Evolutionary conservation across 2,888 invertebrate species (phyloP).

Genomic region (Gastrophysa polygoni): DNA sequence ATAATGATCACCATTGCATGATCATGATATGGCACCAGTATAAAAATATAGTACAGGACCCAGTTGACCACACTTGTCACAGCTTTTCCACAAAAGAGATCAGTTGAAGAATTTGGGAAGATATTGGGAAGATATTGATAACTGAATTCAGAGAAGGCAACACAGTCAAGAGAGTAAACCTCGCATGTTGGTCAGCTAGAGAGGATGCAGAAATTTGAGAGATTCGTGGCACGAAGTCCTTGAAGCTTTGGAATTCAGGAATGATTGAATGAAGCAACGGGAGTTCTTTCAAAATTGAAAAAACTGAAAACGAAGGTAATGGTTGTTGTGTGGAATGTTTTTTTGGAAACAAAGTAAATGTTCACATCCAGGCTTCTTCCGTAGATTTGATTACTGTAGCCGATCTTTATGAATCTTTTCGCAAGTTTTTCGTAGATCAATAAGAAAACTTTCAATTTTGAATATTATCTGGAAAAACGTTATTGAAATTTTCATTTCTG

Average conservation of each 20-base stretch:
- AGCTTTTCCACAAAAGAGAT: no score
- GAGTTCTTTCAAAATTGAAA: background rate
- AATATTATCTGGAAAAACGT: conserved; percentile 15
- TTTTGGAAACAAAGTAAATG: conserved; percentile 9
- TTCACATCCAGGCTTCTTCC: background rate
- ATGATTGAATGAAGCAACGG: conserved; percentile 6
- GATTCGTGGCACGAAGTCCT: conserved; percentile 24
- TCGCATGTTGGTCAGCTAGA: conserved; percentile 25
- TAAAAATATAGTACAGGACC: no score
- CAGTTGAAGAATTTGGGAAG: no score
- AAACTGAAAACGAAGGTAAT: conserved; percentile 5
- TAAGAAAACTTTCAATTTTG: conserved; percentile 17
- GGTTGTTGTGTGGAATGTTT: conserved; percentile 10
- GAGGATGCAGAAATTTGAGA: conserved; percentile 23
- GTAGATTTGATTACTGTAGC: background rate
- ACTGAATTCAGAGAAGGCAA: background rate
- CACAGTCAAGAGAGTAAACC: conserved; percentile 9
- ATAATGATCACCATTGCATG: no score
- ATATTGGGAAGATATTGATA: conserved; percentile 14
- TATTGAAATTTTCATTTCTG: conserved; percentile 1
- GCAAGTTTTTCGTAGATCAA: conserved; percentile 5
- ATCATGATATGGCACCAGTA: no score
- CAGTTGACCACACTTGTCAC: no score
- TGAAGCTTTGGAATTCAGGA: conserved; percentile 21
- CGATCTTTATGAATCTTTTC: conserved; percentile 12